Percentiles rank a stretch among this genome's conserved stretches.
Conservation (phyloP, 2,888 invertebrate species). For the Helicoverpa assulta region DNA sequence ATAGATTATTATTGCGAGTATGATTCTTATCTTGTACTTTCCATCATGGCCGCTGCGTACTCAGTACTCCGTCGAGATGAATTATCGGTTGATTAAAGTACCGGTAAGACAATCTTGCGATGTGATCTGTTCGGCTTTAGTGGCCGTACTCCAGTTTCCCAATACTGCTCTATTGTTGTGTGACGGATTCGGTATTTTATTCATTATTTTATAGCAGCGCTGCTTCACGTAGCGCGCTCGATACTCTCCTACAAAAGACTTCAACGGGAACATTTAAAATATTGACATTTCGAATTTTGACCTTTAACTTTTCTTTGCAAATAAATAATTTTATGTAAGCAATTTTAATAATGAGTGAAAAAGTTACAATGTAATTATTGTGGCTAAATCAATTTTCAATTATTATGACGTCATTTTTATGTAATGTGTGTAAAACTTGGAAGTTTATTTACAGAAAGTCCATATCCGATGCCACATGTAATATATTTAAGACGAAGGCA, state of each 20-base stretch:
- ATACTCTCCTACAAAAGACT: conserved; percentile 73
- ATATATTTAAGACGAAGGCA: conserved; percentile 4
- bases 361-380: background rate
- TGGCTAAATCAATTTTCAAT: conserved; percentile 43
- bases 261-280: conserved; percentile 70
- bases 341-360: conserved; percentile 13
- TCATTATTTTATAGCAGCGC: conserved; percentile 65
- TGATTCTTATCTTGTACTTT: conserved; percentile 70
- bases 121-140: conserved; percentile 65
- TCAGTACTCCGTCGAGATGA: conserved; percentile 49
- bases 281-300: conserved; percentile 9
- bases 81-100: conserved; percentile 69
- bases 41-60: conserved; percentile 59
- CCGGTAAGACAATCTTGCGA: conserved; percentile 69
- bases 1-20: conserved; percentile 69
- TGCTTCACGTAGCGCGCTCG: conserved; percentile 47
- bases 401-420: conserved; percentile 18
- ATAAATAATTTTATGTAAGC: conserved; percentile 5
- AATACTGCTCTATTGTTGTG: conserved; percentile 76
- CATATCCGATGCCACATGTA: background rate
- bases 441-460: conserved; percentile 37
- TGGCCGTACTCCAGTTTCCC: conserved; percentile 66
- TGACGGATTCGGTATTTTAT: conserved; percentile 78
- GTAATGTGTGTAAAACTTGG: conserved; percentile 33
- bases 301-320: background rate